Conservation (phyloP, 2,113 vertebrate species). For the Jaculus jaculus region DNA sequence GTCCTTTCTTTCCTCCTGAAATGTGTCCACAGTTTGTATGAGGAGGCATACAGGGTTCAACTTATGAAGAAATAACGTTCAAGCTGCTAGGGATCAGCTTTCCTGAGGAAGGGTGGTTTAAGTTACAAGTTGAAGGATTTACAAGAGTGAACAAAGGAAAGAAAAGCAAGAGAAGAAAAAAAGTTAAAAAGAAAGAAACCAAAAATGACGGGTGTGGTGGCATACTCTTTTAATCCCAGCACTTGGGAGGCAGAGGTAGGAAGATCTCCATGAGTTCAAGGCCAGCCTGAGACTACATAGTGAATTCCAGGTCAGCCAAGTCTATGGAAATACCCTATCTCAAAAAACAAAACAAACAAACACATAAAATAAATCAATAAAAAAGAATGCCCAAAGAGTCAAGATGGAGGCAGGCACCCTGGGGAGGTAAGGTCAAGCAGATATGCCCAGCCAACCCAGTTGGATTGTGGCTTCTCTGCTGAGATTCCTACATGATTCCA, state of each 20-base stretch:
- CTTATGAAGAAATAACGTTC: not conserved
- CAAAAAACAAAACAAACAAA: no score
- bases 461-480: not conserved
- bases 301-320: no score
- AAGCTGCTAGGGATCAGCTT: not conserved
- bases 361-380: no score
- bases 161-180: not conserved
- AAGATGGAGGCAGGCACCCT: not conserved
- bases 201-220: no score
- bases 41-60: not conserved
- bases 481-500: not conserved
- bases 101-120: not conserved
- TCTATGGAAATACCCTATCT: no score
- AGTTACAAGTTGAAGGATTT: not conserved
- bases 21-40: not conserved
- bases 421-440: not conserved
- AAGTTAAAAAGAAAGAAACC: no score
- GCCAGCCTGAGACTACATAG: no score
- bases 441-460: not conserved
- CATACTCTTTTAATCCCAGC: no score
- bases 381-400: no score
- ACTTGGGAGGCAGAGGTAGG: no score
- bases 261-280: no score
- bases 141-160: not conserved
- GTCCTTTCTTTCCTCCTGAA: no score